phyloP scores from a whole-genome alignment of 2,113 vertebrate species.

The Chunga burmeisteri region DNA sequence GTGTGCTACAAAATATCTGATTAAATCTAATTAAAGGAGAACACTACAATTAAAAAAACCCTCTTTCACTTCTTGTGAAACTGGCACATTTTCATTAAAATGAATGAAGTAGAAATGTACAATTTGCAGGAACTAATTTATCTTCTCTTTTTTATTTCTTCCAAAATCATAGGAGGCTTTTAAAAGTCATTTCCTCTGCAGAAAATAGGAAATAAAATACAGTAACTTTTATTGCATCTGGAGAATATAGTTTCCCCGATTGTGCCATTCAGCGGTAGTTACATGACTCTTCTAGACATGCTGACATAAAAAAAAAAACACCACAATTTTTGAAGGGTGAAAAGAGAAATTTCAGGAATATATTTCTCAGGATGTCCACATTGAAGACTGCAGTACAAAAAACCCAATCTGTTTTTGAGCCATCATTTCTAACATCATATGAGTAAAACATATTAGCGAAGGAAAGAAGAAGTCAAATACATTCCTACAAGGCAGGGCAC shows the following conservation, averaged over 20 bases:
- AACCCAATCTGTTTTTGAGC: neutral
- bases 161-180: conserved; percentile 21
- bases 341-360: neutral
- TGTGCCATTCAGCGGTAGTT: conserved; percentile 20
- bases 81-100: conserved; percentile 1
- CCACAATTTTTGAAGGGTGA: neutral
- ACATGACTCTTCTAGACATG: conserved; percentile 35
- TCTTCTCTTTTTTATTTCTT: neutral
- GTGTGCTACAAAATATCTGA: neutral
- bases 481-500: neutral
- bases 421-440: neutral
- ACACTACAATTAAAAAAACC: neutral
- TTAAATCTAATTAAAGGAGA: conserved; percentile 20
- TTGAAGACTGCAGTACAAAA: neutral
- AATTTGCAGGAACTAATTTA: conserved; percentile 3
- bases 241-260: neutral
- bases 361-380: neutral
- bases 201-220: conserved; percentile 52
- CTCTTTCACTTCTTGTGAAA: neutral
- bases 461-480: conserved; percentile 10
- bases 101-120: neutral
- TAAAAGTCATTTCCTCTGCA: neutral
- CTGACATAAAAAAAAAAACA: neutral
- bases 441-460: neutral
- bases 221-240: conserved; percentile 39